Percentiles rank a stretch among this genome's conserved stretches.
These are phyloP conservation scores for Coelinius sp. DNA, from an alignment of 2,888 invertebrate species.

Conservation along the genomic window DNA sequence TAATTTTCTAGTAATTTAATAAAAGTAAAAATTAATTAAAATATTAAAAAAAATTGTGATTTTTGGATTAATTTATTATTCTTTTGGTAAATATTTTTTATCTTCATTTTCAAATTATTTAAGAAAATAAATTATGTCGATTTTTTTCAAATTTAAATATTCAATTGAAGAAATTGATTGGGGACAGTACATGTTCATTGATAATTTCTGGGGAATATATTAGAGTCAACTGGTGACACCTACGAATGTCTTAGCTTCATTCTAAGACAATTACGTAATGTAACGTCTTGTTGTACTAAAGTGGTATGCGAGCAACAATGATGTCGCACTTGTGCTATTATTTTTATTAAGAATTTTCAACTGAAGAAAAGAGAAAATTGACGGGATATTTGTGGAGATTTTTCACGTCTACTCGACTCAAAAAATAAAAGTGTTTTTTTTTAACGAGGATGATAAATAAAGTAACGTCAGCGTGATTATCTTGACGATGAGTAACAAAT, in stretches of 20 bases:
- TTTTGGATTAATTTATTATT: no score
- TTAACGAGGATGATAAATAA: not conserved
- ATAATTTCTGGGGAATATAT: not conserved
- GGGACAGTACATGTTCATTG: no score
- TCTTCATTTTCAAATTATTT: no score
- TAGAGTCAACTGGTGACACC: slow-evolving; percentile 18
- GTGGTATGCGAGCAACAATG: slow-evolving; percentile 49
- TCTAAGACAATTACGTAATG: slow-evolving; percentile 32
- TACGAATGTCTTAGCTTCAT: slow-evolving; percentile 21
- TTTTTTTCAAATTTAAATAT: no score
- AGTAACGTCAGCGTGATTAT: slow-evolving; percentile 15
- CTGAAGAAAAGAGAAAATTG: not conserved
- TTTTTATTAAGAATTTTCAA: not conserved
- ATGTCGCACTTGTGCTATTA: slow-evolving; percentile 31
- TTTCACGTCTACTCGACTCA: not conserved
- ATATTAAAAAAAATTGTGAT: no score
- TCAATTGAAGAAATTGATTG: no score
- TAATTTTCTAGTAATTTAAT: no score
- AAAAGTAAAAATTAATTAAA: no score
- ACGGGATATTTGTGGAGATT: not conserved
- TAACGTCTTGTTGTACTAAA: slow-evolving; percentile 27
- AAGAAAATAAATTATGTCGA: no score
- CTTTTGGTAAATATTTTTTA: no score
- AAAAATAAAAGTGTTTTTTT: not conserved
- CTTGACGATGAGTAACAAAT: slow-evolving; percentile 24